phyloP scores from a whole-genome alignment of 2,888 invertebrate genomes.

The Augochlorella aurata region DNA sequence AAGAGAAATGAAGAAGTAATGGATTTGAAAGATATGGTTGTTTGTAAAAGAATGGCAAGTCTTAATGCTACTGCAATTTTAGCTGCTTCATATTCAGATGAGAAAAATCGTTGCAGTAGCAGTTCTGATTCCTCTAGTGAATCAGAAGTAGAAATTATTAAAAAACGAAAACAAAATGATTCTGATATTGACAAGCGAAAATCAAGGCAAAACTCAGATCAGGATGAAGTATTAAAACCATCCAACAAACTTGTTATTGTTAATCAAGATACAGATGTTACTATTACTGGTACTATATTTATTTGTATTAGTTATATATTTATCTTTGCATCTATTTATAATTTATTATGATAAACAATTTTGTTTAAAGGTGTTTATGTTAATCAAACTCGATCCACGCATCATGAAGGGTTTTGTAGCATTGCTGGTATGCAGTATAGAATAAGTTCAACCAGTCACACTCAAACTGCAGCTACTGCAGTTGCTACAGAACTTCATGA shows the following conservation, averaged over 20 bases:
- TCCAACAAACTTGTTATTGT: conserved; percentile 88
- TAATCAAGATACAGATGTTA: conserved; percentile 93
- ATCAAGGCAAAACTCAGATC: conserved; percentile 71
- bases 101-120: conserved; percentile 85
- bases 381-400: conserved; percentile 88
- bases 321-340: conserved; percentile 8
- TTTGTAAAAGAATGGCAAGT: conserved; percentile 95
- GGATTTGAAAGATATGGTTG: conserved; percentile 94
- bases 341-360: conserved; percentile 27
- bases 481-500: conserved; percentile 85
- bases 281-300: conserved; percentile 86
- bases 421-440: conserved; percentile 93
- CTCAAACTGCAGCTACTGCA: conserved; percentile 92
- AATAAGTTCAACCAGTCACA: conserved; percentile 93
- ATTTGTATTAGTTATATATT: conserved; percentile 15
- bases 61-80: conserved; percentile 94
- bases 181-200: conserved; percentile 78
- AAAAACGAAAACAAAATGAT: conserved; percentile 77
- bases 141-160: conserved; percentile 79
- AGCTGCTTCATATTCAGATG: conserved; percentile 91
- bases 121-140: conserved; percentile 84
- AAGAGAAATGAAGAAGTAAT: conserved; percentile 83
- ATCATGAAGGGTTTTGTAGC: conserved; percentile 92
- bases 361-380: conserved; percentile 86
- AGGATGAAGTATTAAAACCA: conserved; percentile 79